Evolutionary conservation across 2,888 invertebrate species (phyloP), one percentile per base, ranked within the genome.

Genomic region (Imbricaverruca yamaguchii): DNA sequence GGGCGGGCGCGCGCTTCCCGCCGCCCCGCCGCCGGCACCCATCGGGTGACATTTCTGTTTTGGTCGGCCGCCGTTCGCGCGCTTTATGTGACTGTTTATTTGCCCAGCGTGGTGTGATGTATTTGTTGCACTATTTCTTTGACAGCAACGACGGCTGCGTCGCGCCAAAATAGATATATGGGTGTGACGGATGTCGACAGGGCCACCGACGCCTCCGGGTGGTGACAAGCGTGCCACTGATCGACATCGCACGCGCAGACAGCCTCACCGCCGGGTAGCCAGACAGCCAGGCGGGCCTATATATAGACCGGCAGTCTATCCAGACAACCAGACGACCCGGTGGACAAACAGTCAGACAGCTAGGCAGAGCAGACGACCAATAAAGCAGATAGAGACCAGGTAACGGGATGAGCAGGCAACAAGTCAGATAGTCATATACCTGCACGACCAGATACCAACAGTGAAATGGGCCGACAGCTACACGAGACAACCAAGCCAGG

Each of bases 51-150:
- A 74, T 21, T 55, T 21, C 74, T 55, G 74, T 55, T 53, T 55
- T 55, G 74, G 74, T 74, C 55, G 9, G 55, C 74, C 9, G 21
- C 55, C 74, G 53, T 23, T n/a, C 55, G 53, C 9, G 18, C 74
- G 53, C 55, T 74, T 74, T 74, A 74, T 74, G 74, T 55, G 13
- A 55, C 74, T 74, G 74, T 74, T 74, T 74, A 74, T 74, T 74
- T 74, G 74, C 53, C 74, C 55, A 55, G 10, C 74, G 23, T 55
- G 11, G 53, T 53, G 21, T 55, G 74, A 74, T 74, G 55, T 55
- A 74, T 74, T 74, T 74, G 74, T 55, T 55, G 55, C 74, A 21
- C 55, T 21, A 55, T 74, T 74, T 74, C 74, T 55, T 53, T 55
- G 74, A 74, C 74, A 74, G 74, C 10, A 53, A 55, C 55, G 74